Evolutionary conservation across 2,113 vertebrate species (phyloP).

Genomic region (Crotalus horridus): DNA sequence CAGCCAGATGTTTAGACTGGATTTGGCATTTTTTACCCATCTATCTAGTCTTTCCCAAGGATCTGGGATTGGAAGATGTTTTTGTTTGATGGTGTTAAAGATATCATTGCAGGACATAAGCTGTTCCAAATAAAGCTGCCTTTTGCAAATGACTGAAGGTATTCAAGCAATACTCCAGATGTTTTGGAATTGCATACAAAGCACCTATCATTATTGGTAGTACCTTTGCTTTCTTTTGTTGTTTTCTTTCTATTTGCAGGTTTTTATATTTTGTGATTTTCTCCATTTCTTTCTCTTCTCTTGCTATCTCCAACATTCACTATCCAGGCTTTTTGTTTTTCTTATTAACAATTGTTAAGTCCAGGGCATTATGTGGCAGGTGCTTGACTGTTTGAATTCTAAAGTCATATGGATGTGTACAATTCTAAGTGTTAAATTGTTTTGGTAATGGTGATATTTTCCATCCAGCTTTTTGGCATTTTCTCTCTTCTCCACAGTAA

Average conservation of each 20-base stretch:
- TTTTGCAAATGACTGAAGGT: background rate
- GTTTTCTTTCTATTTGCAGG: background rate
- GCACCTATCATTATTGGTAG: background rate
- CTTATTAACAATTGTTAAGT: background rate
- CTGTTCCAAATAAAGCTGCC: background rate
- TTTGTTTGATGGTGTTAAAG: background rate
- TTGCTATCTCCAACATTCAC: background rate
- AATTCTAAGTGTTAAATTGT: background rate
- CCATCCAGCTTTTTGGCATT: background rate
- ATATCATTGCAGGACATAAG: background rate
- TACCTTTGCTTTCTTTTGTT: background rate
- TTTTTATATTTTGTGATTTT: background rate
- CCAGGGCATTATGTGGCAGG: background rate
- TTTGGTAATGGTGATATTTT: background rate
- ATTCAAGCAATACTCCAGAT: background rate
- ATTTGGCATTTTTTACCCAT: background rate
- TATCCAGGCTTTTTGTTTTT: background rate
- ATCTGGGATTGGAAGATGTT: background rate
- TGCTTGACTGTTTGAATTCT: background rate
- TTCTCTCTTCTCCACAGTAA: background rate
- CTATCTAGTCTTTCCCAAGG: background rate
- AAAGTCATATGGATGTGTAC: background rate
- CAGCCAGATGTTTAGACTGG: background rate
- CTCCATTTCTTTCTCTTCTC: background rate
- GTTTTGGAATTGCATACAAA: background rate